Evolutionary conservation across 2,888 invertebrate genomes (phyloP), one percentile per base, ranked within the genome.

Genomic region (Branchellion lobata): DNA sequence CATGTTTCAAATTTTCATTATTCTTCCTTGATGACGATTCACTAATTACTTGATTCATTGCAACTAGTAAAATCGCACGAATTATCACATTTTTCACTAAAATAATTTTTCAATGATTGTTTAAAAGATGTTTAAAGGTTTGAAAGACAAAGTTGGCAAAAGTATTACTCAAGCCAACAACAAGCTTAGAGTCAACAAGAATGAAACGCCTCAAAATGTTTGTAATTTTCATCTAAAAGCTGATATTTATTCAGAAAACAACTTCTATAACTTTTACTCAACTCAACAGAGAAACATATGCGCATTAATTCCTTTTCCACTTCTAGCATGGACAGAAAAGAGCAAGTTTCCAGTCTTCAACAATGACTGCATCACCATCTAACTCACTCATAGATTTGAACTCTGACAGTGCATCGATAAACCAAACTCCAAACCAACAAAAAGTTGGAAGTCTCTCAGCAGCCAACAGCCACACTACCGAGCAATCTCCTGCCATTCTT

Each of bases 401-500:
- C 61, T 57, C 61, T n/a, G 61, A 57, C 21, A 18, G 14, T 3
- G 21, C 21, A n/a, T 57, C 61, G 5, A n/a, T n/a, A 14, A 47
- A 47, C 18, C 8, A 47, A 18, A 57, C 61, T 57, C 24, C n/a
- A 8, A 57, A 57, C 24, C n/a, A 57, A 3, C 21, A 5, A 5
- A 57, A n/a, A n/a, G n/a, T 8, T 40, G 40, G 40, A 5, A 57
- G 24, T n/a, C 61, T 14, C 5, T n/a, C 61, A 57, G 24, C 61
- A 18, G 24, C 61, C 61, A 57, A n/a, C 24, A 57, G 24, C 21
- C 24, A 57, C 40, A 40, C 14, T 5, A 40, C 40, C 21, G n/a
- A 57, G 21, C 61, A 57, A 24, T 65, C 77, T n/a, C 77, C 77
- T 65, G 77, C 77, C n/a, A 57, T 77, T 18, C 65, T 77, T 31